Percentiles rank a stretch among this genome's conserved stretches.
Evolutionary conservation across 1,140 invertebrate genomes (phyloP).

Genomic region (Lutraria rhynchaena): DNA sequence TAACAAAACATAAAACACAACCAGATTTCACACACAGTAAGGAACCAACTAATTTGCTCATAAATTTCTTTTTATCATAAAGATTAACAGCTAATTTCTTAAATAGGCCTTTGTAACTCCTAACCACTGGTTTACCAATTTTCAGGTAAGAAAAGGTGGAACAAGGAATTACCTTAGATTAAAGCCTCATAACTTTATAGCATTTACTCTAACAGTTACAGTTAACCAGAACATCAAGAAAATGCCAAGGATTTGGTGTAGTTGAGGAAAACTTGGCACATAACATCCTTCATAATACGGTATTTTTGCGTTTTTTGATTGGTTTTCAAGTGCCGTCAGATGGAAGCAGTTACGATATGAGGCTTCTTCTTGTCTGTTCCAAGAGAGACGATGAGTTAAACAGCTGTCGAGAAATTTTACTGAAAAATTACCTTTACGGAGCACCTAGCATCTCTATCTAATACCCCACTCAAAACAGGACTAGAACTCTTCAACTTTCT

Average conservation of each 20-base stretch:
- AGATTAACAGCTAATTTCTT: conserved; percentile 31
- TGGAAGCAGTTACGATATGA: conserved; percentile 21
- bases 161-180: conserved; percentile 21
- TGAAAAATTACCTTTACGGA: too few species aligned
- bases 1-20: too few species aligned
- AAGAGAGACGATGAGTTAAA: conserved; percentile 10
- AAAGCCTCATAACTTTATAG: conserved; percentile 37
- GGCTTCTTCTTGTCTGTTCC: conserved; percentile 34
- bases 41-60: not conserved
- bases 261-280: conserved; percentile 27
- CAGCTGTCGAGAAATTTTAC: not conserved
- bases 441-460: too few species aligned
- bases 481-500: too few species aligned
- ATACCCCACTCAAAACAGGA: too few species aligned
- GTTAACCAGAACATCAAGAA: not conserved
- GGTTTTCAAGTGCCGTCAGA: conserved; percentile 43
- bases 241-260: conserved; percentile 19
- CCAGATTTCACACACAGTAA: too few species aligned
- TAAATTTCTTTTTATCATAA: conserved; percentile 22
- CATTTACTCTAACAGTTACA: not conserved
- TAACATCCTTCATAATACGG: conserved; percentile 22
- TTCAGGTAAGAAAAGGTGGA: conserved; percentile 19
- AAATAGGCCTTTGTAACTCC: conserved; percentile 21
- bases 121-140: not conserved
- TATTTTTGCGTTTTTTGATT: conserved; percentile 44